phyloP scores from a whole-genome alignment of 2,113 vertebrate species.

The Gallinago media region DNA sequence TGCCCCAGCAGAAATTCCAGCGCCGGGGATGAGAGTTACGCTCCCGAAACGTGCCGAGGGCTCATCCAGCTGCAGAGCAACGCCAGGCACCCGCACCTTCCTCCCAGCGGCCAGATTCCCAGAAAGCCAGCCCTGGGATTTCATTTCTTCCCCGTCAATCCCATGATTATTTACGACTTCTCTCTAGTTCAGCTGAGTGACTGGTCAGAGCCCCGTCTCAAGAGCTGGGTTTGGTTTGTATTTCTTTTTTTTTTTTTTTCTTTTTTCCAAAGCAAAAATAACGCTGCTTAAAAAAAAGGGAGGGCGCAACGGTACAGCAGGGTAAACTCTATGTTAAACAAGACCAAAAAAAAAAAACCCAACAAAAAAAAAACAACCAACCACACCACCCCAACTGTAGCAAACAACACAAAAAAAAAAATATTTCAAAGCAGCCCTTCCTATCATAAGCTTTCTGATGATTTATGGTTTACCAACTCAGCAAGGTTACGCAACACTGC shows the following conservation, averaged over 20 bases:
- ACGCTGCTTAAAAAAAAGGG: constrained; percentile 13
- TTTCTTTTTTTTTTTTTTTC: background rate
- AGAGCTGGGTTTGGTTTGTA: background rate
- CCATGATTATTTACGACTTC: constrained; percentile 46
- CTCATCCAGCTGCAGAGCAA: background rate
- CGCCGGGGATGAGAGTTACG: background rate
- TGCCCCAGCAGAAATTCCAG: background rate
- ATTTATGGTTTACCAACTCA: too few species aligned
- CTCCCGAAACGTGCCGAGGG: background rate
- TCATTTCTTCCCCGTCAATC: constrained; percentile 59
- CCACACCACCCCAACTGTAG: constrained; percentile 34
- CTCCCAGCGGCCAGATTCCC: background rate
- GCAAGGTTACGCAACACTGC: too few species aligned
- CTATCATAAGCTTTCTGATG: too few species aligned
- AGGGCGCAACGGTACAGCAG: background rate
- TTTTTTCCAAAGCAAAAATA: constrained; percentile 46
- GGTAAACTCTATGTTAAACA: constrained; percentile 29
- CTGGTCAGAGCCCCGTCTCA: constrained; percentile 62
- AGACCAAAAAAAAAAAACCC: background rate
- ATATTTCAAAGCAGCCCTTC: too few species aligned
- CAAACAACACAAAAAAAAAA: constrained; percentile 60
- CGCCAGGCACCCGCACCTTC: background rate
- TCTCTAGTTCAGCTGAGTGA: constrained; percentile 45
- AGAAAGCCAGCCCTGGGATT: constrained; percentile 43
- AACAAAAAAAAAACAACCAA: background rate